Conservation (phyloP, 1,140 invertebrate genomes). For the Bicyclus anynana region DNA sequence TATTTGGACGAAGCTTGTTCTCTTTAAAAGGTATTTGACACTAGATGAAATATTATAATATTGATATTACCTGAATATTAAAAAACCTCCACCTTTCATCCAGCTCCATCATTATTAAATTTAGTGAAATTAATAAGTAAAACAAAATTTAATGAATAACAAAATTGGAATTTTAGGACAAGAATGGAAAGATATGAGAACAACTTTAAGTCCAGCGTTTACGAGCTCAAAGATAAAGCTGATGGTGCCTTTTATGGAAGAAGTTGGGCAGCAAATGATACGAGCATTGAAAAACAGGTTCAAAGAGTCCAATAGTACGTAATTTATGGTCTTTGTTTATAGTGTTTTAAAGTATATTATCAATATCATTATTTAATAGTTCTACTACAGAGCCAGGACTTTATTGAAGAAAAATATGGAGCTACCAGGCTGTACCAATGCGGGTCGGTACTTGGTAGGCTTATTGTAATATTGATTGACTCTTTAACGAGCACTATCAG, state of each 20-base stretch:
- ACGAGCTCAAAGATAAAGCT: slow-evolving; percentile 78
- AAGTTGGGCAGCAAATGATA: slow-evolving; percentile 50
- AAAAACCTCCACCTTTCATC: no score
- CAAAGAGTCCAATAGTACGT: slow-evolving; percentile 30
- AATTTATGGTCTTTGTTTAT: no score
- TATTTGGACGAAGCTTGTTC: slow-evolving; percentile 20
- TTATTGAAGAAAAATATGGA: no score
- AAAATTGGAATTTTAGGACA: slow-evolving; percentile 44
- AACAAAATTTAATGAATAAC: neutral
- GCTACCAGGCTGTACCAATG: no score
- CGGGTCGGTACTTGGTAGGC: no score
- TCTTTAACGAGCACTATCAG: no score
- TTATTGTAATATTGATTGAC: no score
- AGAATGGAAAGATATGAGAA: slow-evolving; percentile 79
- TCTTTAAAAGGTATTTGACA: slow-evolving; percentile 27
- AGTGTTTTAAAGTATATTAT: no score
- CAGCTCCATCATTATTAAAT: neutral
- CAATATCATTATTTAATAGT: no score
- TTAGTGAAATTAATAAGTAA: neutral
- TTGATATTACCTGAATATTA: no score
- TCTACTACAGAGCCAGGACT: no score
- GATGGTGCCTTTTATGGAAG: slow-evolving; percentile 55
- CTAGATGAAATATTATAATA: no score
- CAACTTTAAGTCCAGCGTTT: slow-evolving; percentile 78
- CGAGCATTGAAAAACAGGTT: slow-evolving; percentile 35